Evolutionary conservation across 2,888 invertebrate genomes (phyloP).

Genomic region (Catocala fraxini): DNA sequence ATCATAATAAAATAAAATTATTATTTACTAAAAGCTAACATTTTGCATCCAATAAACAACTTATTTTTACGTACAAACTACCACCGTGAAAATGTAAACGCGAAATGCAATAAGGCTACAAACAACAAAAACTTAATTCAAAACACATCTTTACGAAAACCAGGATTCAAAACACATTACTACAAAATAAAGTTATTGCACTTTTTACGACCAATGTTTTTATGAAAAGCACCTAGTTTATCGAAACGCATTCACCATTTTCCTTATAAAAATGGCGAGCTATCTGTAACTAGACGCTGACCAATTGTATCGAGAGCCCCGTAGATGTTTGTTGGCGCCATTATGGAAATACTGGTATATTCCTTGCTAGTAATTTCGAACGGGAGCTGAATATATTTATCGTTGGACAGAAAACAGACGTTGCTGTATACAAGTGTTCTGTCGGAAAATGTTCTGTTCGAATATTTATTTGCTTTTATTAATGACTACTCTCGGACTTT

Average conservation of each 20-base stretch:
- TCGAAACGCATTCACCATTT: background rate
- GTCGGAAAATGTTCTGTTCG: background rate
- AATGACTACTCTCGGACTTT: no score
- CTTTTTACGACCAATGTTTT: no score
- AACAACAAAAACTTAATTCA: no score
- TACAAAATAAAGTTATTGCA: no score
- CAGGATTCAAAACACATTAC: no score
- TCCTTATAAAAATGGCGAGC: conserved; percentile 5
- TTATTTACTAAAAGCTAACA: no score
- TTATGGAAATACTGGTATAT: conserved; percentile 32
- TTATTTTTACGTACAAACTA: no score
- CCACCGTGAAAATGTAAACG: no score
- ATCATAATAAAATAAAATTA: no score
- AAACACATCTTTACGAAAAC: no score
- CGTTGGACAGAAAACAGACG: conserved; percentile 8
- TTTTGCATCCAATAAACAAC: no score
- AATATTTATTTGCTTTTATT: background rate
- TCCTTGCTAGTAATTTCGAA: conserved; percentile 28
- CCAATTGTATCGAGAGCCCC: conserved; percentile 31
- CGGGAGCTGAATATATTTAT: conserved; percentile 29
- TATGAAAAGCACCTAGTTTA: background rate
- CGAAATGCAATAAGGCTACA: no score
- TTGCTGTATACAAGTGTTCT: background rate
- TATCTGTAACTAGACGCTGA: conserved; percentile 15
- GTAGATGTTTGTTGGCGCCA: conserved; percentile 32